Conservation (phyloP, 2,113 vertebrate species). For the Indicator indicator region DNA sequence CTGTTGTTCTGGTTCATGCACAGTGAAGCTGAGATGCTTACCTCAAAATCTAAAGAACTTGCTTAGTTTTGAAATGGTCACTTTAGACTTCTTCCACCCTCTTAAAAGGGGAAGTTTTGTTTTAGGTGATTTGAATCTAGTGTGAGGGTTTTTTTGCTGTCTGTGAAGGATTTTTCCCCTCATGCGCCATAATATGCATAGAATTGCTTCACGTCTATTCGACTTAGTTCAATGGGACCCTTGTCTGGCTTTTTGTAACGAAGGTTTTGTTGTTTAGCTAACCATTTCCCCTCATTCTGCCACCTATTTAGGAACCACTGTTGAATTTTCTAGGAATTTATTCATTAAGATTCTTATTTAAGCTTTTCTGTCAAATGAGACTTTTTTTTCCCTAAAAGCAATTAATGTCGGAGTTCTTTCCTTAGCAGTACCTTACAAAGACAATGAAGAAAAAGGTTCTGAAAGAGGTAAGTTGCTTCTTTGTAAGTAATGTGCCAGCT, state of each 20-base stretch:
- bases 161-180: background rate
- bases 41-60: background rate
- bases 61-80: background rate
- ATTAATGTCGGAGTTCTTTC: background rate
- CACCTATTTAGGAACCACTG: background rate
- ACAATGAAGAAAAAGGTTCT: constrained; percentile 63
- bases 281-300: background rate
- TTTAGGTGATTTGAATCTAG: background rate
- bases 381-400: background rate
- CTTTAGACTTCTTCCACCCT: rapidly evolving
- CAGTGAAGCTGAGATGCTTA: background rate
- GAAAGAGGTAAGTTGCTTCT: constrained; percentile 68
- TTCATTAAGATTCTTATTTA: background rate
- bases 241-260: background rate
- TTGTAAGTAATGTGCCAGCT: background rate
- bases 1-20: background rate
- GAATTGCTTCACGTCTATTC: background rate
- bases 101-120: rapidly evolving
- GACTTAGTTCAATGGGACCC: background rate
- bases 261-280: background rate
- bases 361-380: background rate
- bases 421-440: constrained; percentile 70
- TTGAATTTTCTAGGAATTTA: background rate
- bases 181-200: background rate
- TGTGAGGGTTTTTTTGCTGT: rapidly evolving